Percentiles rank a stretch among this genome's conserved stretches.
Conservation (phyloP, 2,113 vertebrate species). For the Syngnathus scovelli region DNA sequence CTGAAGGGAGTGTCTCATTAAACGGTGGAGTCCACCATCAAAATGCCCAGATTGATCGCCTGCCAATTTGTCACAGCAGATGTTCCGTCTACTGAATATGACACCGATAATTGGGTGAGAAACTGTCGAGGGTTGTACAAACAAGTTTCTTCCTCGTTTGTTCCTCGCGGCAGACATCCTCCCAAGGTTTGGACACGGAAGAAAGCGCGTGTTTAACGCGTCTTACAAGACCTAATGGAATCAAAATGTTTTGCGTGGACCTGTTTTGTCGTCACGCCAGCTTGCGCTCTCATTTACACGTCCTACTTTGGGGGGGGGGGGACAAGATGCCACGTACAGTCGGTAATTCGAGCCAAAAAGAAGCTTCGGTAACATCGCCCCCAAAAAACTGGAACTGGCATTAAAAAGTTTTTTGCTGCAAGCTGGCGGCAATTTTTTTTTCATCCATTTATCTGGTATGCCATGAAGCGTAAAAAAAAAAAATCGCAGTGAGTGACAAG, state of each 20-base stretch:
- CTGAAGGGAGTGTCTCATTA: constrained; percentile 37
- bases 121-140: constrained; percentile 34
- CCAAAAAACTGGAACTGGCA: no score
- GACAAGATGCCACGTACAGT: constrained; percentile 22
- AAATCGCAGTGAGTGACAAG: not conserved
- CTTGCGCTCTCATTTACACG: not conserved
- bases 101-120: constrained; percentile 47
- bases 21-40: constrained; percentile 39
- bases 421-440: not conserved
- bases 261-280: not conserved
- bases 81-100: constrained; percentile 38
- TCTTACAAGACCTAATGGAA: constrained; percentile 20
- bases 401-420: not conserved
- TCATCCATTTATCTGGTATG: not conserved
- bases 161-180: constrained; percentile 13
- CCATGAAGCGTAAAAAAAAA: not conserved
- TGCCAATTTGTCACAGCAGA: constrained; percentile 55
- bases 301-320: constrained; percentile 8
- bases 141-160: constrained; percentile 30
- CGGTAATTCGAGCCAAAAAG: not conserved
- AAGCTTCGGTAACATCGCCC: not conserved
- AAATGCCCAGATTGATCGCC: constrained; percentile 48
- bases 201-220: constrained; percentile 16
- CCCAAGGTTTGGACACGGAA: constrained; percentile 7
- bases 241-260: constrained; percentile 7